Conservation (phyloP, 2,113 vertebrate genomes). For the Hippocampus abdominalis region DNA sequence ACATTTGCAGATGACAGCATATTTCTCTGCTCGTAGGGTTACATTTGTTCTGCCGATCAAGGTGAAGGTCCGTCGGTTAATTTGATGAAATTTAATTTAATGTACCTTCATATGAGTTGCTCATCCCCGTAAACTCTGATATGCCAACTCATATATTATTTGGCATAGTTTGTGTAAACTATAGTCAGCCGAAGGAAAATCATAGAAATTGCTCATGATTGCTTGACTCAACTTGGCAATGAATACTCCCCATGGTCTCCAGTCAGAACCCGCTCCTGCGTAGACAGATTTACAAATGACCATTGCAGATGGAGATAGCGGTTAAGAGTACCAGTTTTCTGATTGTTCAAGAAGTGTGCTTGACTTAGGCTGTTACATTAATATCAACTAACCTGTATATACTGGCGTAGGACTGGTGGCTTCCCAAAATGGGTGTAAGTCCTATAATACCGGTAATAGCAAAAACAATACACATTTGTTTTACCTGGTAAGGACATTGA, state of each 20-base stretch:
- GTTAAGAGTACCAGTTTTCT: no score
- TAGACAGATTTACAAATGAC: neutral
- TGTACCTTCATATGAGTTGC: conserved; percentile 18
- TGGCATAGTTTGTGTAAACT: conserved; percentile 8
- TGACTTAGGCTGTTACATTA: no score
- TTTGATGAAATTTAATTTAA: neutral
- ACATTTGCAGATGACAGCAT: conserved; percentile 20
- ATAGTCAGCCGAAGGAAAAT: conserved; percentile 26
- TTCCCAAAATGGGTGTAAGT: no score
- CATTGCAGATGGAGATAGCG: no score
- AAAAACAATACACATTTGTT: no score
- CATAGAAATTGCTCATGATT: neutral
- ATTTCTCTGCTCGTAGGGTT: conserved; percentile 8
- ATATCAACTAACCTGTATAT: no score
- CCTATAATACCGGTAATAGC: no score
- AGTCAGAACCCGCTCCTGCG: neutral
- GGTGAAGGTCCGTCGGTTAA: conserved; percentile 37
- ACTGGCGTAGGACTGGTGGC: no score
- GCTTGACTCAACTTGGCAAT: conserved; percentile 23
- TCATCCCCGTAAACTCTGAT: neutral
- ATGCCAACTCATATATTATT: conserved; percentile 18
- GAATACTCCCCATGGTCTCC: neutral
- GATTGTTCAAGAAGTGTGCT: no score
- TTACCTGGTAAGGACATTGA: no score
- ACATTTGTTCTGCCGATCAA: conserved; percentile 33